Percentiles rank a stretch among this genome's conserved stretches.
Conservation (phyloP, 1,140 invertebrate species). For the Stenopsyche tienmushanensis region DNA sequence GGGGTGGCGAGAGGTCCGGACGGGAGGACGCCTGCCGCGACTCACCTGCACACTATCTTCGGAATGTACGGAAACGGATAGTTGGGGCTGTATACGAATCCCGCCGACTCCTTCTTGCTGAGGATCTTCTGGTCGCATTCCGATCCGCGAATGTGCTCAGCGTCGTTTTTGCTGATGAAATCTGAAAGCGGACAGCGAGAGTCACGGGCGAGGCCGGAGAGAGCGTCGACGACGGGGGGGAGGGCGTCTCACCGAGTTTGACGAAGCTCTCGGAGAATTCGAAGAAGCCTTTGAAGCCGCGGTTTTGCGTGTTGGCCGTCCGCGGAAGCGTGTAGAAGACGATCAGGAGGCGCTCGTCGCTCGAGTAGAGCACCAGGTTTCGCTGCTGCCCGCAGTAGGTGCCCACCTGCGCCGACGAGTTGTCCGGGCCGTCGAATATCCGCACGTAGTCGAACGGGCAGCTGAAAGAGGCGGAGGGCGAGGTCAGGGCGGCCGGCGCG, state of each 20-base stretch:
- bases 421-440: conserved; percentile 91
- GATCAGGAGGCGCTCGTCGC: conserved; percentile 83
- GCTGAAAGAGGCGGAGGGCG: conserved; percentile 63
- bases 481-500: conserved; percentile 93
- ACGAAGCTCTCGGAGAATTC: conserved; percentile 96
- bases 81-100: conserved; percentile 91
- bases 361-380: conserved; percentile 93
- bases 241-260: conserved; percentile 75
- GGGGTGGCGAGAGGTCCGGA: too few species aligned
- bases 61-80: conserved; percentile 92
- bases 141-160: conserved; percentile 90
- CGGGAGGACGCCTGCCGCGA: conserved; percentile 4
- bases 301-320: conserved; percentile 88
- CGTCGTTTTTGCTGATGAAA: conserved; percentile 90
- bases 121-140: conserved; percentile 98
- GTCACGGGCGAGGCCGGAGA: not conserved
- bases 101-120: conserved; percentile 87
- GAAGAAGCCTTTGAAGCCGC: conserved; percentile 93
- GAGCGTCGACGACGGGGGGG: not conserved
- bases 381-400: conserved; percentile 98
- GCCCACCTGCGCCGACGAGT: conserved; percentile 85
- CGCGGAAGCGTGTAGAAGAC: conserved; percentile 86
- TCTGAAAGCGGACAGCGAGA: conserved; percentile 59
- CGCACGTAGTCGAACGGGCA: conserved; percentile 98
- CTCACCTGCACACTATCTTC: conserved; percentile 86